Evolutionary conservation across 2,888 invertebrate genomes (phyloP).

Genomic region (Hyppa rectilinea): DNA sequence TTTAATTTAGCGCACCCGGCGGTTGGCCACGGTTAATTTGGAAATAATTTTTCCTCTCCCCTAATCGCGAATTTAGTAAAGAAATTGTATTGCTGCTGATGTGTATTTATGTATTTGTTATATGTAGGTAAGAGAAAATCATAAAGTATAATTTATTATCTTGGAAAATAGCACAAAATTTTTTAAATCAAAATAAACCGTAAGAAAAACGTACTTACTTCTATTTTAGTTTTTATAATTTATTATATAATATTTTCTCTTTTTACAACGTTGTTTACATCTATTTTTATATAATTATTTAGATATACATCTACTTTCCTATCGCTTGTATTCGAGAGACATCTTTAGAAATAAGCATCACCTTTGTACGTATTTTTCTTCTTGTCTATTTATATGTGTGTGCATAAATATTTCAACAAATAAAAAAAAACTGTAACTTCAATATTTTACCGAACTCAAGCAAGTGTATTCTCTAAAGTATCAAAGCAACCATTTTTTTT

Average conservation of each 20-base stretch:
- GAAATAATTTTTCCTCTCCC: constrained; percentile 87
- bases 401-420: too few relatives aligned
- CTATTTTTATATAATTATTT: too few relatives aligned
- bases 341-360: too few relatives aligned
- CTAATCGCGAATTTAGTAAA: constrained; percentile 65
- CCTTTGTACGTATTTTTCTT: too few relatives aligned
- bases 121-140: constrained; percentile 2
- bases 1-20: constrained; percentile 88
- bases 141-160: background rate
- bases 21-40: constrained; percentile 84
- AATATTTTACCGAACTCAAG: background rate
- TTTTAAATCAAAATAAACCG: background rate
- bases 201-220: background rate
- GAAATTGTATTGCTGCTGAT: constrained; percentile 47
- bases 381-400: too few relatives aligned
- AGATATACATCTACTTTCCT: too few relatives aligned
- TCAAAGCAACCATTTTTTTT: background rate
- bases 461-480: background rate
- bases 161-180: background rate
- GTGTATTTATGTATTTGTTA: too few relatives aligned
- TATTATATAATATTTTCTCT: too few relatives aligned
- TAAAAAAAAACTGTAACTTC: too few relatives aligned
- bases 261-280: too few relatives aligned
- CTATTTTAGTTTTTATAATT: background rate
- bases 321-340: too few relatives aligned